A percentile compares a stretch with the other conserved stretches of the same genome.
phyloP scores from a whole-genome alignment of 2,888 invertebrate genomes.

The Bombylius major region DNA sequence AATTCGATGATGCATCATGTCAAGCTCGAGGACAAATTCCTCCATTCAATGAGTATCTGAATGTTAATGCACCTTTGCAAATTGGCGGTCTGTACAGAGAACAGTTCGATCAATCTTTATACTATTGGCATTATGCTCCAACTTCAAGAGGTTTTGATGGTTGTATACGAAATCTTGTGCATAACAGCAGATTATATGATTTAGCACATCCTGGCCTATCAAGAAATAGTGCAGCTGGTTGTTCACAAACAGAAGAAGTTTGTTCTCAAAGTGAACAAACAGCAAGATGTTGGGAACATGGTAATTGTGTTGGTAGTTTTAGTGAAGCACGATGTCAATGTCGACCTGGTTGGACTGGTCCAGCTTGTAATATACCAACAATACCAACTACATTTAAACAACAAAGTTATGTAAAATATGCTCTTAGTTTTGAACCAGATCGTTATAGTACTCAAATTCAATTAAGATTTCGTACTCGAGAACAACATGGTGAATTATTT shows the following conservation, averaged over 20 bases:
- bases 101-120: slow-evolving; percentile 77
- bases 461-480: slow-evolving; percentile 83
- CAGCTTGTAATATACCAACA: slow-evolving; percentile 72
- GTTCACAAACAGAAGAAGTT: slow-evolving; percentile 84
- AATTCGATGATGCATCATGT: slow-evolving; percentile 80
- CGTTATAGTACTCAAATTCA: slow-evolving; percentile 87
- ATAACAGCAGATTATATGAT: slow-evolving; percentile 93
- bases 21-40: slow-evolving; percentile 83
- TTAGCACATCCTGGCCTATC: slow-evolving; percentile 84
- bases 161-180: slow-evolving; percentile 88
- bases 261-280: slow-evolving; percentile 81
- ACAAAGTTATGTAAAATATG: slow-evolving; percentile 94
- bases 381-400: slow-evolving; percentile 85
- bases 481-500: slow-evolving; percentile 87
- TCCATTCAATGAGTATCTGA: slow-evolving; percentile 90
- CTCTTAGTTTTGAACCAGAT: slow-evolving; percentile 86
- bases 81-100: slow-evolving; percentile 86
- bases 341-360: slow-evolving; percentile 89
- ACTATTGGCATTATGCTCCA: slow-evolving; percentile 84
- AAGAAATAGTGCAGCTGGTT: slow-evolving; percentile 76
- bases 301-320: slow-evolving; percentile 85
- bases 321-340: slow-evolving; percentile 86
- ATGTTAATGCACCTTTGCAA: slow-evolving; percentile 90
- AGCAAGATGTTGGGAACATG: slow-evolving; percentile 81
- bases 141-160: slow-evolving; percentile 88